phyloP scores from a whole-genome alignment of 2,888 invertebrate species.

The Heteropelma amictum region DNA sequence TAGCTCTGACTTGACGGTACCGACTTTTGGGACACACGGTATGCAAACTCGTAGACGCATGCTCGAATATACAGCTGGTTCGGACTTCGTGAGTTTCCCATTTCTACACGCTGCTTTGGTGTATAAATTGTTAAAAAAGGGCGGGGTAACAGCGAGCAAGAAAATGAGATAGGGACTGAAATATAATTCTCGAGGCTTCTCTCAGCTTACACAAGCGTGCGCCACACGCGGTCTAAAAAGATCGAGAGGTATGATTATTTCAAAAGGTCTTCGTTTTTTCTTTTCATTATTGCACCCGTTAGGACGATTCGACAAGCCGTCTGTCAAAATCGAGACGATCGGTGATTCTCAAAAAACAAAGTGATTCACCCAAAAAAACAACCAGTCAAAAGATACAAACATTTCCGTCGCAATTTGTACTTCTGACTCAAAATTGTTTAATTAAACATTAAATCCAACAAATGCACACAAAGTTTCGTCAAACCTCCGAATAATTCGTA shows the following conservation, averaged over 20 bases:
- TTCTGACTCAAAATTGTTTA: not conserved
- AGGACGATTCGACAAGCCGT: slow-evolving; percentile 48
- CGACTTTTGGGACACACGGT: not conserved
- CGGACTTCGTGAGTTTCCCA: not conserved
- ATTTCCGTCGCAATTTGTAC: not conserved
- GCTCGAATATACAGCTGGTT: not conserved
- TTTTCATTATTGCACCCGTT: slow-evolving; percentile 49
- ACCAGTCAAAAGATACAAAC: too few species aligned
- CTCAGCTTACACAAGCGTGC: slow-evolving; percentile 16
- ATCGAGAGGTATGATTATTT: slow-evolving; percentile 41
- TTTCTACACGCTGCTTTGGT: not conserved
- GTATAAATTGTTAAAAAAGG: slow-evolving; percentile 30
- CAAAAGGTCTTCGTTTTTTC: slow-evolving; percentile 43
- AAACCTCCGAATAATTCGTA: not conserved
- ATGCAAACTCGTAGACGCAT: not conserved
- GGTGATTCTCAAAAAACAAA: slow-evolving; percentile 32
- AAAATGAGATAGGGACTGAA: slow-evolving; percentile 32
- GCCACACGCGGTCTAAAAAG: slow-evolving; percentile 28
- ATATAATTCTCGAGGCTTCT: slow-evolving; percentile 39
- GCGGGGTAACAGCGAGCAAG: slow-evolving; percentile 16
- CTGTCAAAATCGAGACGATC: slow-evolving; percentile 45
- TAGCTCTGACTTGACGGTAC: too few species aligned
- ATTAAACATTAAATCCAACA: not conserved
- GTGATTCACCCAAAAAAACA: not conserved
- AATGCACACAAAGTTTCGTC: too few species aligned